Percentiles rank a stretch among this genome's conserved stretches.
Conservation (phyloP, 2,797 vertebrate genomes). For the Rallus crepitans region DNA sequence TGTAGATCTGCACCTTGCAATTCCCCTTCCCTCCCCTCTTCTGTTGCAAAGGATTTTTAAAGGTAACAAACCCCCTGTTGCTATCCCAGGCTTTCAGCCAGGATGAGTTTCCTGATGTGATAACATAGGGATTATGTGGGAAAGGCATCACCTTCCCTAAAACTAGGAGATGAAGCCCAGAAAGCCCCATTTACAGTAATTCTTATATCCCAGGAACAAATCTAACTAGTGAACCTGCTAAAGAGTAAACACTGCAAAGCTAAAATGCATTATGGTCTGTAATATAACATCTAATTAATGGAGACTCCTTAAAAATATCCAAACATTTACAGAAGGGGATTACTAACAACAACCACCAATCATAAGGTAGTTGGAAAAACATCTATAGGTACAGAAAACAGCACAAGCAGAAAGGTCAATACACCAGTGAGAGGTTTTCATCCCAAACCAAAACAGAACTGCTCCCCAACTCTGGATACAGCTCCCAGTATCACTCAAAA, state of each 20-base stretch:
- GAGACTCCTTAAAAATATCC: neutral
- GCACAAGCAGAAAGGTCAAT: neutral
- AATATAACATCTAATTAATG: neutral
- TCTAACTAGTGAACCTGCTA: neutral
- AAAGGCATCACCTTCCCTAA: neutral
- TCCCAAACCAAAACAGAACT: neutral
- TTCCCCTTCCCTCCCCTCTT: too few species aligned
- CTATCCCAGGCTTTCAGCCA: neutral
- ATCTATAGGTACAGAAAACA: neutral
- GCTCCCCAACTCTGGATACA: neutral
- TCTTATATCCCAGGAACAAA: neutral
- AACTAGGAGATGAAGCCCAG: neutral
- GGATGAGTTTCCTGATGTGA: neutral
- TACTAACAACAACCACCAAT: neutral
- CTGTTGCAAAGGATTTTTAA: neutral
- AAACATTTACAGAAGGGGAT: neutral
- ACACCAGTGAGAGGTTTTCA: neutral
- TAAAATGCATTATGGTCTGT: neutral
- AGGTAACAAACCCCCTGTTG: neutral
- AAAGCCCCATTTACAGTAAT: neutral
- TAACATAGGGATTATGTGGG: neutral
- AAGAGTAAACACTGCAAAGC: neutral
- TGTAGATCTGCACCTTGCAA: neutral
- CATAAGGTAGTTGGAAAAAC: neutral
- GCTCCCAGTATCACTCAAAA: neutral